Evolutionary conservation across 2,797 vertebrate genomes (phyloP).

Genomic region (Lepus oiostolus): DNA sequence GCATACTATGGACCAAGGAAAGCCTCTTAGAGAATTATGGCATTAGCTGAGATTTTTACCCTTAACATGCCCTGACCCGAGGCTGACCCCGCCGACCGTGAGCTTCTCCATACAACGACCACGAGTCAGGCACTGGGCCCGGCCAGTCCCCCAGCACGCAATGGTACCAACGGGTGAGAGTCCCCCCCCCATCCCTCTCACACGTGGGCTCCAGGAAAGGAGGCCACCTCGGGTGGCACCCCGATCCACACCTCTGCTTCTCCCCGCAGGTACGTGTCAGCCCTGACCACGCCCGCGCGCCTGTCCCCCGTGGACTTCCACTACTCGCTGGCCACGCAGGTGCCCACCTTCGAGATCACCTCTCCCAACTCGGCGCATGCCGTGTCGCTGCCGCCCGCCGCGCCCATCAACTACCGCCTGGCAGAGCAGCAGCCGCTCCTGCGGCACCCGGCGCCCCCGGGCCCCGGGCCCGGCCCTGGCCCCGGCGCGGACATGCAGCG

Average conservation of each 20-base stretch:
- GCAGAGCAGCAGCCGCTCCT: slow-evolving; percentile 96
- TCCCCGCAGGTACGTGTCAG: slow-evolving; percentile 95
- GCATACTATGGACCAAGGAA: not conserved
- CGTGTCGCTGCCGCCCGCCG: slow-evolving; percentile 95
- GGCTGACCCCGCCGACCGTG: too few species aligned
- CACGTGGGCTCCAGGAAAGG: too few species aligned
- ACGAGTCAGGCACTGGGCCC: not conserved
- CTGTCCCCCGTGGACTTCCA: slow-evolving; percentile 98
- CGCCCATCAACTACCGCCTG: slow-evolving; percentile 93
- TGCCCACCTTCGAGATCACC: slow-evolving; percentile 99
- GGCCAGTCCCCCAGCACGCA: not conserved
- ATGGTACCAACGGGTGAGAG: not conserved
- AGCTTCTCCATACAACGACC: not conserved
- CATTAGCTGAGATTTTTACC: not conserved
- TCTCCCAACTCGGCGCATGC: slow-evolving; percentile 96
- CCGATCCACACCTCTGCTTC: slow-evolving; percentile 41
- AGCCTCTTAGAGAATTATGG: not conserved
- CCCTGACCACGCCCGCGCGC: slow-evolving; percentile 97
- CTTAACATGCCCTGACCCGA: too few species aligned
- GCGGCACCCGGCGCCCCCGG: slow-evolving; percentile 92
- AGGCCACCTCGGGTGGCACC: not conserved
- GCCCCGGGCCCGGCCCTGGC: slow-evolving; percentile 89
- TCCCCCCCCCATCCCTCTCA: not conserved
- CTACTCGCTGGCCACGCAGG: slow-evolving; percentile 96
- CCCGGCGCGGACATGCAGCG: slow-evolving; percentile 93